Percentiles rank a stretch among this genome's conserved stretches.
Evolutionary conservation across 1,140 invertebrate species (phyloP).

Genomic region (Trichonephila clavata): DNA sequence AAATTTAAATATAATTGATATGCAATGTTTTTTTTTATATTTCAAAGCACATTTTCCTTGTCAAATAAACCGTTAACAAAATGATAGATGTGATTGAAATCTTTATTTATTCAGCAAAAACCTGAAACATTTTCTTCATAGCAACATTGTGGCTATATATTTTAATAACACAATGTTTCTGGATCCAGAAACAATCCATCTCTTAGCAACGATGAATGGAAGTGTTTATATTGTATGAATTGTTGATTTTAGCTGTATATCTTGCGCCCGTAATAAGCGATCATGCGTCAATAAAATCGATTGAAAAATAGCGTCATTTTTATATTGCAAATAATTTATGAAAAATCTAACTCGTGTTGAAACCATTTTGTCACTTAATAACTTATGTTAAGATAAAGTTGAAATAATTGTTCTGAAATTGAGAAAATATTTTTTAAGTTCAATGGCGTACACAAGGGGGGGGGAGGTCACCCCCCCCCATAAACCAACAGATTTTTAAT

Average conservation of each 20-base stretch:
- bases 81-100: background rate
- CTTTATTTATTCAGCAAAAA: background rate
- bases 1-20: no score
- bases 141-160: background rate
- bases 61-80: no score
- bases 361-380: background rate
- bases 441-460: no score
- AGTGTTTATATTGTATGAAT: background rate
- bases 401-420: no score
- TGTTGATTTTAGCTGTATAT: background rate
- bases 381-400: no score
- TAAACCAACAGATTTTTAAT: no score
- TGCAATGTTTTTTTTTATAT: no score
- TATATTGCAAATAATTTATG: background rate
- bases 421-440: no score
- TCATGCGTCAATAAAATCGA: slow-evolving; percentile 11
- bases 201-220: slow-evolving; percentile 23
- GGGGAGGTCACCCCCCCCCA: no score
- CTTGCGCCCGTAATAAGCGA: background rate
- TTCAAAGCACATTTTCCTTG: no score
- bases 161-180: background rate
- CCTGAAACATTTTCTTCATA: background rate
- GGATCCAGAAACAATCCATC: slow-evolving; percentile 24
- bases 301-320: background rate
- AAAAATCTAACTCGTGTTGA: background rate